Evolutionary conservation across 2,888 invertebrate species (phyloP), one percentile per base, ranked within the genome.

Genomic region (Tyria jacobaeae): DNA sequence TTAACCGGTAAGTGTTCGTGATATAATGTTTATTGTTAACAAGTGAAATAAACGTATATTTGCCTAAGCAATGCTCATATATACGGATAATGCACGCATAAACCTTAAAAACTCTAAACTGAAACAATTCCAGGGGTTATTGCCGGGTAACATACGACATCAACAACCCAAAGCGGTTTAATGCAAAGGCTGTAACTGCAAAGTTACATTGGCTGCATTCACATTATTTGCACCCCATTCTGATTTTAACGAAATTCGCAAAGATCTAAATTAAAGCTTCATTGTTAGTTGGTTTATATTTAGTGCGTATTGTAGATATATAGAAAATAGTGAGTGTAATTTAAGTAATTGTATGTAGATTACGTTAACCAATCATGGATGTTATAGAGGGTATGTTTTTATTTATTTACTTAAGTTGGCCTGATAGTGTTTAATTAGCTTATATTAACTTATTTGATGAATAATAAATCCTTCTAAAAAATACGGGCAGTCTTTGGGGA

Each of bases 171-270:
- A 4, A 27, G 3, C 27, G 27, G 6, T 27, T 27, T 27, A 27
- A 27, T 27, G 9, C 39, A 39, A 17, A 21, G 10, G 27, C 10
- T 35, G 21, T 41, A 39, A n/a, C n/a, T 21, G 25, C 35, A 58
- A 51, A 57, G 58, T 51, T 62, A 59, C 37, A 69, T 58, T 37
- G 21, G 7, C 44, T 63, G 54, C 54, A 54, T 55, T 51, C 24
- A 51, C n/a, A 51, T 57, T 60, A 63, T 57, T 63, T 12, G 49
- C 54, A 54, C 27, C 34, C 35, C 37, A 52, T 57, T 12, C 35
- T 9, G 47, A 7, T 70, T 57, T 57, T 39, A 69, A 54, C 12
- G 7, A 35, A 57, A 49, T 57, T 31, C 17, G 17, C 41, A 41
- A 17, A 10, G 17, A 41, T 17, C 41, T 41, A 17, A 41, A 41